Evolutionary conservation across 2,113 vertebrate genomes (phyloP).

Genomic region (Brevimyrus niger): DNA sequence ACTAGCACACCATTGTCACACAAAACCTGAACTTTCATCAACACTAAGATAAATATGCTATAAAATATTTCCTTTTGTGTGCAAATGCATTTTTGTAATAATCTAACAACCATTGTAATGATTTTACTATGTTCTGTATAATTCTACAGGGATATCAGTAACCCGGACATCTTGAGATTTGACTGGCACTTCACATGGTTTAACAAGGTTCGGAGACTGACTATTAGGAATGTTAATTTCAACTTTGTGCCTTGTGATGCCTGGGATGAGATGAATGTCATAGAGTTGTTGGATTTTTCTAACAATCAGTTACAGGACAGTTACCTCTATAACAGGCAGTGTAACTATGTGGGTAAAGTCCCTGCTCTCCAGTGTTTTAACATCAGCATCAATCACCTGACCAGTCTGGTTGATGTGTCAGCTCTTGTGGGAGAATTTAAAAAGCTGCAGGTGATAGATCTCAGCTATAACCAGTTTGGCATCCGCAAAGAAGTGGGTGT

Average conservation of each 20-base stretch:
- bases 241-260: slow-evolving; percentile 69
- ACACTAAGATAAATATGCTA: background rate
- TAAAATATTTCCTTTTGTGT: background rate
- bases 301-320: slow-evolving; percentile 53
- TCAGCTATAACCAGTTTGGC: slow-evolving; percentile 62
- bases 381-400: slow-evolving; percentile 55
- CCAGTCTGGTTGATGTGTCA: slow-evolving; percentile 52
- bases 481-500: slow-evolving; percentile 22
- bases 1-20: background rate
- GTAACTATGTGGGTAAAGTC: slow-evolving; percentile 49
- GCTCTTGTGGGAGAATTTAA: slow-evolving; percentile 51
- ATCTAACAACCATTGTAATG: background rate
- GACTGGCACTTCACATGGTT: slow-evolving; percentile 80
- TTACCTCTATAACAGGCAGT: slow-evolving; percentile 60
- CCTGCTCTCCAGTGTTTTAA: slow-evolving; percentile 53
- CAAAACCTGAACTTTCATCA: background rate
- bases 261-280: slow-evolving; percentile 58
- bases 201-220: slow-evolving; percentile 53
- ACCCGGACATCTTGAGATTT: slow-evolving; percentile 71
- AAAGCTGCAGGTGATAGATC: slow-evolving; percentile 53
- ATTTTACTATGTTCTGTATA: background rate
- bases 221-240: slow-evolving; percentile 67
- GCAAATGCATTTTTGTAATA: background rate
- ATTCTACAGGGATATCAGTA: slow-evolving; percentile 67
- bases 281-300: slow-evolving; percentile 56